Evolutionary conservation across 2,113 vertebrate species (phyloP).

Genomic region (Pituophis catenifer): DNA sequence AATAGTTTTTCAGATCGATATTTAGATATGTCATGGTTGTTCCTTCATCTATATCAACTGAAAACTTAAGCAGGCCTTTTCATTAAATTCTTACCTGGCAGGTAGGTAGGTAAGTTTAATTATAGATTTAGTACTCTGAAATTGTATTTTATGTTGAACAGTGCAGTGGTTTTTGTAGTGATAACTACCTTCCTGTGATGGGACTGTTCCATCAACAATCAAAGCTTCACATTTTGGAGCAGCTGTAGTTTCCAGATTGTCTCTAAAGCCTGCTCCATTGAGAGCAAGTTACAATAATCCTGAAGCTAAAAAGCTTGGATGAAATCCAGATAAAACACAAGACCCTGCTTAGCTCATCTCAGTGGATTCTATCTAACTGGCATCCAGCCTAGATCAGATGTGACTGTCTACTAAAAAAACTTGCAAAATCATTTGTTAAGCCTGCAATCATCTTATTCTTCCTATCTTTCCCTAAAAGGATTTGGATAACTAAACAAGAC

Average conservation of each 20-base stretch:
- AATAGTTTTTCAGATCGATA: not conserved
- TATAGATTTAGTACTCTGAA: no score
- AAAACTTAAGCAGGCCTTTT: not conserved
- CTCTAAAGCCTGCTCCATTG: not conserved
- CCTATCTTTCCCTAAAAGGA: not conserved
- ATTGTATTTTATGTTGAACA: no score
- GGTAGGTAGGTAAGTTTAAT: not conserved
- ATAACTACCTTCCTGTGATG: not conserved
- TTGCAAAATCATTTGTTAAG: not conserved
- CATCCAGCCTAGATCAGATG: not conserved
- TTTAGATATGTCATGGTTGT: not conserved
- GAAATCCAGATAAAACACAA: not conserved
- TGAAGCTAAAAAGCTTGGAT: not conserved
- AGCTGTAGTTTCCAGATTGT: not conserved
- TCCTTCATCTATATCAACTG: not conserved
- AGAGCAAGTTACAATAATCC: not conserved
- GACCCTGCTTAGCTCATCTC: not conserved
- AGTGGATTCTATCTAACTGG: not conserved
- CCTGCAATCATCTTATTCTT: not conserved
- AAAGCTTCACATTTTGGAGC: not conserved
- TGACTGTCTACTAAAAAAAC: not conserved
- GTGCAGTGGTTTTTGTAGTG: not conserved
- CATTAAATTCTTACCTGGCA: not conserved
- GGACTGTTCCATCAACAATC: not conserved
- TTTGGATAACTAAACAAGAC: not conserved